A percentile compares a stretch with the other conserved stretches of the same genome.
phyloP scores from a whole-genome alignment of 2,888 invertebrate species.

The Sicus ferrugineus region DNA sequence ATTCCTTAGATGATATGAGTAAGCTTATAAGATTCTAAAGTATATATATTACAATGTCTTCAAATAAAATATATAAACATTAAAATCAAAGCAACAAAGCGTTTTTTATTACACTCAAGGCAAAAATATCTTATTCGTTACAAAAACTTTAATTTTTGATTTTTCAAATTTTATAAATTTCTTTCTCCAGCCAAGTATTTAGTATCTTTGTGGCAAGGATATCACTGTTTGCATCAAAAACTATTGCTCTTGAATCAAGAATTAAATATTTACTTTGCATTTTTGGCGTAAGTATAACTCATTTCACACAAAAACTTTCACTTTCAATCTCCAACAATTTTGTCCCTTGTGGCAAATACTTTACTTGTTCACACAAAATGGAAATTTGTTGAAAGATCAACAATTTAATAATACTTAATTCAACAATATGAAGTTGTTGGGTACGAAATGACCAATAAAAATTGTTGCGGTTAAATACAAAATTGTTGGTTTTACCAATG shows the following conservation, averaged over 20 bases:
- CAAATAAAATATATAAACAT: constrained; percentile 18
- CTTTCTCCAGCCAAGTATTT: constrained; percentile 1
- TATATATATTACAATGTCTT: no score
- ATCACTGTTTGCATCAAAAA: not conserved
- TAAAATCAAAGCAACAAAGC: constrained; percentile 15
- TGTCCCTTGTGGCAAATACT: not conserved
- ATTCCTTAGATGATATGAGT: constrained; percentile 7
- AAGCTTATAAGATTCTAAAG: not conserved
- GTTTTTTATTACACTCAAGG: constrained; percentile 24
- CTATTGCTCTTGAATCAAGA: constrained; percentile 10
- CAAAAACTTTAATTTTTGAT: not conserved
- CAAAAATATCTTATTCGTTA: not conserved
- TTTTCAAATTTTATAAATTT: constrained; percentile 1
- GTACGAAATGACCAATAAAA: constrained; percentile 1
- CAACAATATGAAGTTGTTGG: not conserved
- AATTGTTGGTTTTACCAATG: not conserved
- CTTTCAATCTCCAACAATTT: constrained; percentile 11
- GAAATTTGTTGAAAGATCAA: not conserved
- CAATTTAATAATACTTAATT: not conserved
- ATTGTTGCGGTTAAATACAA: constrained; percentile 23
- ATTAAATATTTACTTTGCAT: not conserved
- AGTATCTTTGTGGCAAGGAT: not conserved
- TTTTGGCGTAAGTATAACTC: not conserved
- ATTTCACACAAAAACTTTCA: constrained; percentile 4
- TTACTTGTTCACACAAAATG: not conserved